Percentiles rank a stretch among this genome's conserved stretches.
phyloP scores from a whole-genome alignment of 1,140 invertebrate species.

The Rhyzopertha dominica region DNA sequence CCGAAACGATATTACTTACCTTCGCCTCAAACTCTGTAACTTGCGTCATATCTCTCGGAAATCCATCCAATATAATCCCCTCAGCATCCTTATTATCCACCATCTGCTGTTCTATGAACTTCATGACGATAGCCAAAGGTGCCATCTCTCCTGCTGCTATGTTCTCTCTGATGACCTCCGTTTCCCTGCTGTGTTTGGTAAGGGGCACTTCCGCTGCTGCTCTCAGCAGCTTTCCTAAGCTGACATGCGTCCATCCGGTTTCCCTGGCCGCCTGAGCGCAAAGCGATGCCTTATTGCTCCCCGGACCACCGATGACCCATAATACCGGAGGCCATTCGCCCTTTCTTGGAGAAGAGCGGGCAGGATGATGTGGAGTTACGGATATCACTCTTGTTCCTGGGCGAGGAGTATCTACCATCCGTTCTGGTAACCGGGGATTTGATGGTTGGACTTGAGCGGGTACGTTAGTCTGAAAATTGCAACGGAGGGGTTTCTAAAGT shows the following conservation, averaged over 20 bases:
- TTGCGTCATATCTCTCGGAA: conserved; percentile 81
- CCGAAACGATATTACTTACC: conserved; percentile 57
- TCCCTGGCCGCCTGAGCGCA: conserved; percentile 62
- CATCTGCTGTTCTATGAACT: conserved; percentile 61
- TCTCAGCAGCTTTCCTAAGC: conserved; percentile 65
- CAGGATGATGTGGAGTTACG: conserved; percentile 38
- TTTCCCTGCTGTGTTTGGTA: conserved; percentile 52
- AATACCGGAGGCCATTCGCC: conserved; percentile 57
- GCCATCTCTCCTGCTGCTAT: conserved; percentile 80
- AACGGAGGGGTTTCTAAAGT: too few species aligned
- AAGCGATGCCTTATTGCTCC: conserved; percentile 64
- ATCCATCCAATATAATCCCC: conserved; percentile 86
- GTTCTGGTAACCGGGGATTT: too few species aligned
- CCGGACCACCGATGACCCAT: conserved; percentile 80
- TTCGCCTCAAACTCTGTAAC: conserved; percentile 78
- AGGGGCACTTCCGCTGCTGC: conserved; percentile 56
- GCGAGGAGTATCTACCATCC: conserved; percentile 14
- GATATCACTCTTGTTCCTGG: conserved; percentile 40
- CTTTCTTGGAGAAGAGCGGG: conserved; percentile 37
- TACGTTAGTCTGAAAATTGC: too few species aligned
- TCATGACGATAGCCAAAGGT: conserved; percentile 60
- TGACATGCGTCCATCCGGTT: conserved; percentile 70
- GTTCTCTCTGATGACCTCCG: conserved; percentile 56
- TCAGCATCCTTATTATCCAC: conserved; percentile 49
- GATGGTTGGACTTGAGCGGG: too few species aligned